These are phyloP conservation scores for Polydesmus complanatus DNA, from an alignment of 2,888 invertebrate species.

Conservation along the genomic window DNA sequence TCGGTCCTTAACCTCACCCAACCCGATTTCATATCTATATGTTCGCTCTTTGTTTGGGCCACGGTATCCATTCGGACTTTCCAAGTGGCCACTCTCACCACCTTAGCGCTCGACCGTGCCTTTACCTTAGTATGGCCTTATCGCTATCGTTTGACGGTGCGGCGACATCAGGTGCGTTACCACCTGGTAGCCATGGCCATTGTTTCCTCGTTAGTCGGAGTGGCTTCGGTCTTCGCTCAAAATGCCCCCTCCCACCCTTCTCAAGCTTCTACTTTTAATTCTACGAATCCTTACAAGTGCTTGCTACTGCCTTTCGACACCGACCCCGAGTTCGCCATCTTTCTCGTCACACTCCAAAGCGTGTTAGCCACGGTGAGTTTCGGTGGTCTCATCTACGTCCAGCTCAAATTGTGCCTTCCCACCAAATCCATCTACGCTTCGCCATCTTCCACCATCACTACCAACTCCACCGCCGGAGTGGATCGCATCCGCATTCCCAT, in stretches of 20 bases:
- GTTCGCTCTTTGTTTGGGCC: constrained; percentile 38
- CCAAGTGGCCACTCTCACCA: constrained; percentile 39
- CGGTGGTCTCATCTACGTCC: constrained; percentile 34
- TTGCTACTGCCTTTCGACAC: constrained; percentile 37
- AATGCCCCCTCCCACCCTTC: too few relatives aligned
- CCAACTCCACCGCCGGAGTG: constrained; percentile 24
- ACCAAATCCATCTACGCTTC: not conserved
- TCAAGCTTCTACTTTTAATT: too few relatives aligned
- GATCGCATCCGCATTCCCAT: constrained; percentile 23
- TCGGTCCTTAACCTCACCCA: constrained; percentile 20
- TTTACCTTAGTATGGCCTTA: constrained; percentile 31
- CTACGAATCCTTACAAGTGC: constrained; percentile 28
- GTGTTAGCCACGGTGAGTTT: constrained; percentile 38
- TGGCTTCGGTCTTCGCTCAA: constrained; percentile 38
- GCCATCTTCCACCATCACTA: constrained; percentile 20
- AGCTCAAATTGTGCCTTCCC: constrained; percentile 17
- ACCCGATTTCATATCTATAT: constrained; percentile 24
- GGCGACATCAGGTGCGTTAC: constrained; percentile 33
- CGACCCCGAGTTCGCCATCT: constrained; percentile 38
- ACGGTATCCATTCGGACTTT: constrained; percentile 40
- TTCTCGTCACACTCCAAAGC: constrained; percentile 40
- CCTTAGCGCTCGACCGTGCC: constrained; percentile 38
- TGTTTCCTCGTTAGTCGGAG: constrained; percentile 40
- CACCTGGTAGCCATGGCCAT: constrained; percentile 40
- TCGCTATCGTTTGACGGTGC: constrained; percentile 27